Conservation (phyloP, 1,140 invertebrate genomes). For the Drosophila serrata region DNA sequence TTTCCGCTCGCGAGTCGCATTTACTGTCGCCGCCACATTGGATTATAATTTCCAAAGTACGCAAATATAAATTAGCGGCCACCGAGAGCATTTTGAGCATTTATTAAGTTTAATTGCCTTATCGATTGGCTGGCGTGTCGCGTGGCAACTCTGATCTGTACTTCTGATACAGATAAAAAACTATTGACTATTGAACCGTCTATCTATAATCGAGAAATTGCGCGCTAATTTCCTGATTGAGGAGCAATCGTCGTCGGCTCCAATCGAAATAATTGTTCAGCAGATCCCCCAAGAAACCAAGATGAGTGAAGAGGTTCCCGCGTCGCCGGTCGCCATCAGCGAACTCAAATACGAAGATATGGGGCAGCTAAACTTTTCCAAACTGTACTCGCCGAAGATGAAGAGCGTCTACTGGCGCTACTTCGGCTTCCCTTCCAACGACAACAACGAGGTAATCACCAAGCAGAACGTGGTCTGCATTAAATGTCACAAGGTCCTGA, state of each 20-base stretch:
- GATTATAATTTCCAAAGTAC: slow-evolving; percentile 2
- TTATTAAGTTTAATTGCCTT: slow-evolving; percentile 57
- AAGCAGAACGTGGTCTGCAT: slow-evolving; percentile 88
- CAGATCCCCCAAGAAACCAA: background rate
- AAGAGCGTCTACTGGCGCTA: slow-evolving; percentile 89
- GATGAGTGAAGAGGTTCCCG: slow-evolving; percentile 67
- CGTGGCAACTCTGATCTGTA: slow-evolving; percentile 80
- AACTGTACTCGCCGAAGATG: slow-evolving; percentile 86
- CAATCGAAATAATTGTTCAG: slow-evolving; percentile 16
- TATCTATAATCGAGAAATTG: slow-evolving; percentile 84
- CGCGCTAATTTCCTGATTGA: slow-evolving; percentile 70
- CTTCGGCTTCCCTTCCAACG: slow-evolving; percentile 89
- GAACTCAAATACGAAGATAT: slow-evolving; percentile 74
- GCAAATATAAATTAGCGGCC: slow-evolving; percentile 25
- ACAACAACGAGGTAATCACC: slow-evolving; percentile 88
- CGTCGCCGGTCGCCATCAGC: slow-evolving; percentile 57
- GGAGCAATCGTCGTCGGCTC: slow-evolving; percentile 61
- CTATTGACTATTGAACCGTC: slow-evolving; percentile 79
- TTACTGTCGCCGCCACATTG: slow-evolving; percentile 13
- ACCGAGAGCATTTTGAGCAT: slow-evolving; percentile 40
- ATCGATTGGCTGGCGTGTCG: slow-evolving; percentile 74
- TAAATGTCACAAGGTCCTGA: slow-evolving; percentile 88
- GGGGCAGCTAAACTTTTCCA: slow-evolving; percentile 76
- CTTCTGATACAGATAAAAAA: slow-evolving; percentile 81
- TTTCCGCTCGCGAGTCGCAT: slow-evolving; percentile 11